A percentile compares a stretch with the other conserved stretches of the same genome.
These are phyloP conservation scores for Marisa cornuarietis DNA, from an alignment of 1,140 invertebrate genomes.

Conservation along the genomic window DNA sequence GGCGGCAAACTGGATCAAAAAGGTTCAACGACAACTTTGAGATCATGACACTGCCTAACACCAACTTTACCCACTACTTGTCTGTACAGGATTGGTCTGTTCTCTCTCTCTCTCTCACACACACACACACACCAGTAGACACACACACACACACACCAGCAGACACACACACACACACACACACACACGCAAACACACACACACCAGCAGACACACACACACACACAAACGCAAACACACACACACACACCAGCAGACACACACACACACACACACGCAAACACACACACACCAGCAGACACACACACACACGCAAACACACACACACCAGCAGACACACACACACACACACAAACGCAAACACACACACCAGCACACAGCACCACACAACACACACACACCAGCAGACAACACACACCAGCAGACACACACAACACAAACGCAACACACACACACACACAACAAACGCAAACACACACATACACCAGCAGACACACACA, in stretches of 20 bases:
- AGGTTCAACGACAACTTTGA: background rate
- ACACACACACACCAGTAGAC: background rate
- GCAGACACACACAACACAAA: too few species aligned
- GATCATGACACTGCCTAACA: background rate
- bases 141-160: constrained; percentile 1
- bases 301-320: too few species aligned
- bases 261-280: too few species aligned
- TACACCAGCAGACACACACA: background rate
- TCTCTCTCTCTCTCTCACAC: too few species aligned
- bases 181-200: too few species aligned
- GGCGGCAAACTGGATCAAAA: background rate
- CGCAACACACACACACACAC: constrained; percentile 9
- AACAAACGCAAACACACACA: background rate
- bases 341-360: background rate
- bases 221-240: too few species aligned
- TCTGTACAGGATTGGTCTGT: too few species aligned
- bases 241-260: background rate
- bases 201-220: background rate
- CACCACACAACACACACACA: too few species aligned
- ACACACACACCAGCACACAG: too few species aligned
- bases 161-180: too few species aligned
- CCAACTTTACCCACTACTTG: background rate
- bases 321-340: background rate
- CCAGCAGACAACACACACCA: constrained; percentile 2
- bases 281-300: background rate